Conservation (phyloP, 2,113 vertebrate species). For the Lathamus discolor region DNA sequence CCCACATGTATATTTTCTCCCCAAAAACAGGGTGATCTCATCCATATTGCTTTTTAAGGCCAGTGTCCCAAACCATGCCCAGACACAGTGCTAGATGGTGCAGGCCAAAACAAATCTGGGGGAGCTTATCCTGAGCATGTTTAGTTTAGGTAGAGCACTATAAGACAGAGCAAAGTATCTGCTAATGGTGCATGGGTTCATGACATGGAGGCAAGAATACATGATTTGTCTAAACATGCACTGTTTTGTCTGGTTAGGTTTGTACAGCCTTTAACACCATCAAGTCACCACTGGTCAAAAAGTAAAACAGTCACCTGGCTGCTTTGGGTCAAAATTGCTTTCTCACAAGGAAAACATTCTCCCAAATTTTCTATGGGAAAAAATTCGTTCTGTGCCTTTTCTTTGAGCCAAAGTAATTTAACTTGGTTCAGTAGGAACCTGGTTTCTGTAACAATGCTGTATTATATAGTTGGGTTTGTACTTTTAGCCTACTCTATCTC, state of each 20-base stretch:
- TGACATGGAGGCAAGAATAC: neutral
- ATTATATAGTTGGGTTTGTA: neutral
- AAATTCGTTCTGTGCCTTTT: neutral
- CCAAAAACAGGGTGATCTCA: neutral
- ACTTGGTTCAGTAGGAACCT: neutral
- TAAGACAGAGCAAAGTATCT: neutral
- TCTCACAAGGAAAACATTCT: neutral
- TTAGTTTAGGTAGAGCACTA: neutral
- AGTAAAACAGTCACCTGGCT: neutral
- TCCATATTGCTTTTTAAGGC: neutral
- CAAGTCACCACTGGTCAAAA: neutral
- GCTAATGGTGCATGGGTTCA: neutral
- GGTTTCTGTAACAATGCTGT: neutral
- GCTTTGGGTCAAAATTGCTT: neutral
- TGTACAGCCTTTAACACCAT: neutral
- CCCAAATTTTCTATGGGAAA: neutral
- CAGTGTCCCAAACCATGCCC: neutral
- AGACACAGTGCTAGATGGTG: neutral
- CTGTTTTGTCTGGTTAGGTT: neutral
- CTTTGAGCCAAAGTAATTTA: neutral
- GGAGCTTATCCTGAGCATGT: neutral
- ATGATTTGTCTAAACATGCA: neutral
- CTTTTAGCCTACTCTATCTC: neutral
- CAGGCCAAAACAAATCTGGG: neutral
- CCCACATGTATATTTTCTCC: fast-evolving